Evolutionary conservation across 2,888 invertebrate species (phyloP).

Genomic region (Gari tellinella): DNA sequence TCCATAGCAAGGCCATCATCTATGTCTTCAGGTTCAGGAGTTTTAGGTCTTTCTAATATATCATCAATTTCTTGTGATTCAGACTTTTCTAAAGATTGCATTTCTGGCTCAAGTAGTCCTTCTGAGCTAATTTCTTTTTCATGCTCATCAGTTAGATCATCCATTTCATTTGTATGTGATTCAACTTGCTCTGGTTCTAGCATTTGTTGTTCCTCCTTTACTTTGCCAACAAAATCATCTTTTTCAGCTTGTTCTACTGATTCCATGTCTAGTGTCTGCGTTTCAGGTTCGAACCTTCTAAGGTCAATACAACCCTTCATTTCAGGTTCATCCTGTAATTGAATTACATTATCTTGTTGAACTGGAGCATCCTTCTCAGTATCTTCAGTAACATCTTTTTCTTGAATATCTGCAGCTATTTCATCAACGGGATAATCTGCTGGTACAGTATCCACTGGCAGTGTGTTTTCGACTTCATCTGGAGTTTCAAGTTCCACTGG

Average conservation of each 20-base stretch:
- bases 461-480: conserved; percentile 44
- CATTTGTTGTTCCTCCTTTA: conserved; percentile 1
- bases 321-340: neutral
- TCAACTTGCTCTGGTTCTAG: conserved; percentile 5
- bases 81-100: conserved; percentile 3
- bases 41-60: conserved; percentile 1
- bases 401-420: conserved; percentile 22
- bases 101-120: conserved; percentile 16
- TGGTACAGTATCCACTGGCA: conserved; percentile 44
- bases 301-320: neutral
- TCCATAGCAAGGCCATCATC: neutral
- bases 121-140: conserved; percentile 16
- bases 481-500: conserved; percentile 26
- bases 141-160: conserved; percentile 10
- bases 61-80: neutral
- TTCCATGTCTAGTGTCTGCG: neutral
- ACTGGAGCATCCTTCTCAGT: conserved; percentile 32
- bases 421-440: conserved; percentile 2
- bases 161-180: neutral
- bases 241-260: conserved; percentile 7
- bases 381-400: conserved; percentile 51
- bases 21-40: neutral
- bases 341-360: neutral
- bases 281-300: neutral
- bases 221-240: neutral